Base-by-base conservation (phyloP, 2,797 vertebrate species). In the Uromys caudimaculatus region DNA sequence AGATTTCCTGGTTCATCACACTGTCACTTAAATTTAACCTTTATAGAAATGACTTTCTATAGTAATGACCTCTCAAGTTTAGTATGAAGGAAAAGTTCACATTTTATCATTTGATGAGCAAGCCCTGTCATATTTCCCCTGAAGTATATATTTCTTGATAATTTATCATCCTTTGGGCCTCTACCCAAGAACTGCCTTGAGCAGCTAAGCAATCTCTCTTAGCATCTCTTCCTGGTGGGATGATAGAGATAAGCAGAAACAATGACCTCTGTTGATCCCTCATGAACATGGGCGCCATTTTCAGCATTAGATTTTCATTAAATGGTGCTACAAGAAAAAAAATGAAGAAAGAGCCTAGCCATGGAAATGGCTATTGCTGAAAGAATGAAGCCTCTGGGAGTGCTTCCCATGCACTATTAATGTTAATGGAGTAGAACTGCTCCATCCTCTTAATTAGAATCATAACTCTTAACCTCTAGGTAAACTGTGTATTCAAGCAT, bases 391-490 rank as follows among this genome's bases (percentile, higher is more conserved):
- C 96, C 95, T 91, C 52, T 52, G 90, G 95, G 95, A 98, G 84
- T 84, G 90, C 91, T 98, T 98, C 97, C 93, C 94, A 97, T 89
- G 93, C 21, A 29, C 91, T 97, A 95, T 97, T 98, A 97, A 97
- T 95, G 95, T 96, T 98, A 97, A 98, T 96, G 97, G 47, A 96
- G 73, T 96, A 41, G 96, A 98, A 98, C 88, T 44, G 67, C 71
- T 97, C 77, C 44, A 44, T 89, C 79, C 67, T 97, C 92, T 94
- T 98, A 98, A 98, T 97, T 97, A 96, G 95, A 97, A 19, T 60
- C 79, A 87, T 97, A 82, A 98, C 96, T 98, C 96, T 95, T 97
- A 98, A 98, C 58, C 96, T 98, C 97, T 96, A 97, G 84, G 82
- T 97, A 98, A 98, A 98, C 77, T 58, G 89, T 95, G 96, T 89